Conservation (phyloP, 2,888 invertebrate genomes). For the Phengaris alcon region DNA sequence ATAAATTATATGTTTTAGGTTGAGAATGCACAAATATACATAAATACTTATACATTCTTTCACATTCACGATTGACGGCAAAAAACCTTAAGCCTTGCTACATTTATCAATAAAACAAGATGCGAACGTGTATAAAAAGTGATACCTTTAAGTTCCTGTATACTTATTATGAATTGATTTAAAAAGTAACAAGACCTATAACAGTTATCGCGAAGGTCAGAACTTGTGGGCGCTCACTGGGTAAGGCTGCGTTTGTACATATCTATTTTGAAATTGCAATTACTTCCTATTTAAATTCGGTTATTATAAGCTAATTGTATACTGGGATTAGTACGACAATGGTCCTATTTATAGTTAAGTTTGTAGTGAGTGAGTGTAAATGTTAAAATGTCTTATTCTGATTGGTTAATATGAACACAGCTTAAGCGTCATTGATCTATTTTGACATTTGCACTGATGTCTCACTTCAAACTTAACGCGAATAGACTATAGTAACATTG, state of each 20-base stretch:
- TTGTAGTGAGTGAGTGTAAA: too few relatives aligned
- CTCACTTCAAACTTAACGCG: too few relatives aligned
- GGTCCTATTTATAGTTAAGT: too few relatives aligned
- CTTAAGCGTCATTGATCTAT: too few relatives aligned
- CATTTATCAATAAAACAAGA: not conserved
- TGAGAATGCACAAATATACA: not conserved
- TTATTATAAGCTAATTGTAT: not conserved
- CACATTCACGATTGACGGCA: not conserved
- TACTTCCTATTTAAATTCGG: slow-evolving; percentile 6
- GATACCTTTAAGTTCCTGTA: not conserved
- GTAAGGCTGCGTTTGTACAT: slow-evolving; percentile 3
- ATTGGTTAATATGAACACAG: too few relatives aligned
- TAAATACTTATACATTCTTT: not conserved
- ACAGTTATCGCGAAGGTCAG: not conserved
- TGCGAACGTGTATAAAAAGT: slow-evolving; percentile 1
- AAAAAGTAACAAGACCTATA: slow-evolving; percentile 5
- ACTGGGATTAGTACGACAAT: not conserved
- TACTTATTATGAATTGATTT: not conserved
- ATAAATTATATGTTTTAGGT: not conserved
- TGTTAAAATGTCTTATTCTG: too few relatives aligned
- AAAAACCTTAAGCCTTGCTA: not conserved
- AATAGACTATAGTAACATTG: too few relatives aligned
- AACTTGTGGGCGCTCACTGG: slow-evolving; percentile 6
- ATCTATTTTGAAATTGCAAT: not conserved
- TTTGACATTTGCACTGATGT: too few relatives aligned